Evolutionary conservation across 2,113 vertebrate species (phyloP), one percentile per base, ranked within the genome.

Genomic region (Mus pahari): DNA sequence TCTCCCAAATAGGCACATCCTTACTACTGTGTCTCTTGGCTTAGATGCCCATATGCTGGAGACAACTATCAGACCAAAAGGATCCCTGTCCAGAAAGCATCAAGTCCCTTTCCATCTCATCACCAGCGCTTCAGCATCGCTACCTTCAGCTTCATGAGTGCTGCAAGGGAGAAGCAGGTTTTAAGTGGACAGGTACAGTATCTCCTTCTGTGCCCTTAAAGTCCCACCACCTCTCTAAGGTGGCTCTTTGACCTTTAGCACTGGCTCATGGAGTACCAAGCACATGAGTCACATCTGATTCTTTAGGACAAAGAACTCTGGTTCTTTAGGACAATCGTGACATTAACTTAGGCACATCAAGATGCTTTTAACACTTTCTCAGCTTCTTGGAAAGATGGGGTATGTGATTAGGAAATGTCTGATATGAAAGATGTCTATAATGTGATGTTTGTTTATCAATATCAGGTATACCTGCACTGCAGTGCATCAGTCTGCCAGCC

Each of bases 11-110:
- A 60, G 19, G 0, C 1, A 17, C 22, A 42, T 88, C 74, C 90
- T 97, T 70, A 98, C 94, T 84, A 79, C 8, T 70, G 17, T 0
- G 4, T 97, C n/a, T 9, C 96, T 64, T 66, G 55, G 24, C 36
- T 75, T 70, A 99, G 98, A 73, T 99, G 98, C 64, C 98, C 98
- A 77, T 98, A 97, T 17, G 0, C 87, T 33, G 98, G 98, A 24
- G 98, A 99, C 66, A 98, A 98, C 82, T 98, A 98, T 42, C 94
- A 33, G 89, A 98, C 98, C 3, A 91, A 97, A 75, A 83, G 98
- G 66, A 81, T 98, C 19, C 90, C 98, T 4, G 81, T 92, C 0
- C 77, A 78, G 82, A 92, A 82, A 5, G 14, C 77, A 0, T 86
- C 94, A 2, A 84, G 87, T 26, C 53, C 6, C 0, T 97, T 98